Percentiles rank a stretch among this genome's conserved stretches.
Conservation (phyloP, 2,888 invertebrate species). For the Allophyes oxyacanthae region DNA sequence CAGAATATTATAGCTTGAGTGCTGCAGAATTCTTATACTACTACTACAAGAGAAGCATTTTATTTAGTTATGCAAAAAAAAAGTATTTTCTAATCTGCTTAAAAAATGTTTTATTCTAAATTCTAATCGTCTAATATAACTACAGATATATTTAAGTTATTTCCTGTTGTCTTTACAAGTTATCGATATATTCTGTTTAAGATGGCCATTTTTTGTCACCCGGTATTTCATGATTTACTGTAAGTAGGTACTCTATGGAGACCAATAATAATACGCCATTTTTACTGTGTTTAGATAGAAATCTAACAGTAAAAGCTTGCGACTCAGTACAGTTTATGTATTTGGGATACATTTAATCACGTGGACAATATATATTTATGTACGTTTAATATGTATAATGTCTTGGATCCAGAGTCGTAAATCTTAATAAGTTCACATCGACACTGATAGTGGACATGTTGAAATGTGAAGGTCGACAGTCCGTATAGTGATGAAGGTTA, state of each 20-base stretch:
- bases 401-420: slow-evolving; percentile 60
- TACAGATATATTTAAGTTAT: no score
- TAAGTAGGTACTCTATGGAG: slow-evolving; percentile 18
- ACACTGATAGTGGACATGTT: slow-evolving; percentile 73
- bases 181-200: no score
- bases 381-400: slow-evolving; percentile 45
- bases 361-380: slow-evolving; percentile 35
- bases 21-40: no score
- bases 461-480: slow-evolving; percentile 77
- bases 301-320: slow-evolving; percentile 71
- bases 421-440: slow-evolving; percentile 79
- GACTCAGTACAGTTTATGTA: slow-evolving; percentile 74
- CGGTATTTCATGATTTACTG: neutral
- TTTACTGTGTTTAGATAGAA: slow-evolving; percentile 59
- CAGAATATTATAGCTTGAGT: no score
- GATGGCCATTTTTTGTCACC: no score
- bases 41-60: no score
- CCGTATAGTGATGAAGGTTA: slow-evolving; percentile 80
- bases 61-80: no score
- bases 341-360: slow-evolving; percentile 45
- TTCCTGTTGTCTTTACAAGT: no score
- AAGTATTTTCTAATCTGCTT: no score
- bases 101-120: no score
- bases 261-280: slow-evolving; percentile 17
- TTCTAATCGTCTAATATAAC: no score